Percentiles rank a stretch among this genome's conserved stretches.
Conservation (phyloP, 2,113 vertebrate genomes). For the Aegotheles bennettii region DNA sequence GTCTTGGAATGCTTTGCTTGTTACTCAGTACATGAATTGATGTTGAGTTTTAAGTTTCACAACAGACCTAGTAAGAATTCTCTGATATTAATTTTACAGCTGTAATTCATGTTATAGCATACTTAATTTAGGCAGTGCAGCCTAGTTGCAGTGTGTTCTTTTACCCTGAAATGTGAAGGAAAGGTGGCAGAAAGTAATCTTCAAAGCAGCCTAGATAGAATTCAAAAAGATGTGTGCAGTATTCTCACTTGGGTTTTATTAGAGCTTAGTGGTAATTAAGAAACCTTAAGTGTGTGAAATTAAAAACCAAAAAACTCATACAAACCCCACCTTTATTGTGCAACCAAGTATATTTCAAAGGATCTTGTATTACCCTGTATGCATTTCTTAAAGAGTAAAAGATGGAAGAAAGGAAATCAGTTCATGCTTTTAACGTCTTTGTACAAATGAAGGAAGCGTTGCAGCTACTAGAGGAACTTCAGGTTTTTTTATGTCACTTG, state of each 20-base stretch:
- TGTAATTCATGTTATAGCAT: background rate
- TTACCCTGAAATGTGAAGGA: background rate
- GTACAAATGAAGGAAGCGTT: background rate
- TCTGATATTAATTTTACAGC: background rate
- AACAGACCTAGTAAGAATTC: background rate
- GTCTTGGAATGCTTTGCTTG: background rate
- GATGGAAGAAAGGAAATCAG: background rate
- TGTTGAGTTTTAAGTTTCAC: background rate
- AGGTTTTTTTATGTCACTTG: background rate
- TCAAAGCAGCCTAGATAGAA: slow-evolving; percentile 22
- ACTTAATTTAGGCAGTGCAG: background rate
- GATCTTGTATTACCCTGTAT: background rate
- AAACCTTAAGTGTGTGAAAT: slow-evolving; percentile 39
- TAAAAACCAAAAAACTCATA: background rate
- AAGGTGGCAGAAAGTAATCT: slow-evolving; percentile 9
- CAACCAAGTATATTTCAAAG: background rate
- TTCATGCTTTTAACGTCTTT: background rate
- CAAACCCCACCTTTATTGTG: background rate
- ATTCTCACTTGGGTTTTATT: slow-evolving; percentile 42
- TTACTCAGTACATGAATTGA: background rate
- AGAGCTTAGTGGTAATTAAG: slow-evolving; percentile 55
- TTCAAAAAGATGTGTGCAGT: background rate
- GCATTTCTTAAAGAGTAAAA: background rate
- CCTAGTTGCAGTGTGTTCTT: background rate
- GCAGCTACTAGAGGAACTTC: background rate